Evolutionary conservation across 2,888 invertebrate species (phyloP).

Genomic region (Drosophila setosimentum): DNA sequence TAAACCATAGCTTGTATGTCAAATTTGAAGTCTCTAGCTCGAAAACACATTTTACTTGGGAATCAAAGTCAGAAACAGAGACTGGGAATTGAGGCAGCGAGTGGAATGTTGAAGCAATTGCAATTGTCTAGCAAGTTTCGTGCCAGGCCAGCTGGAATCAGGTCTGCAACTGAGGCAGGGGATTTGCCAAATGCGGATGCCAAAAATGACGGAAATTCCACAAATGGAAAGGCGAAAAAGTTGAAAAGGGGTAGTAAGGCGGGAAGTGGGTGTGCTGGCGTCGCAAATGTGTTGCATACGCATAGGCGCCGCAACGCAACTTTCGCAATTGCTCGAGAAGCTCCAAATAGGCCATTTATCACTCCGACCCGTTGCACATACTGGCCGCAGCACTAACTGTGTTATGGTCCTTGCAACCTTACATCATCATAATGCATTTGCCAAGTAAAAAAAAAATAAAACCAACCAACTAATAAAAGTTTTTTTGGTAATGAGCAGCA

Average conservation of each 20-base stretch:
- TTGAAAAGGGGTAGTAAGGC: background rate
- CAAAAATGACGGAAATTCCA: slow-evolving; percentile 26
- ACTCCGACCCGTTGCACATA: slow-evolving; percentile 16
- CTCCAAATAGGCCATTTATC: slow-evolving; percentile 36
- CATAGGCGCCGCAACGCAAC: slow-evolving; percentile 56
- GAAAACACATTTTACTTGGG: slow-evolving; percentile 17
- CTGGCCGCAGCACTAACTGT: background rate
- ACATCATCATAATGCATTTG: slow-evolving; percentile 61
- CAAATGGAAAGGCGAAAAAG: slow-evolving; percentile 27
- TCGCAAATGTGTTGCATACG: slow-evolving; percentile 55
- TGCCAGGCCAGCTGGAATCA: slow-evolving; percentile 40
- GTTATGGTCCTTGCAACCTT: slow-evolving; percentile 38
- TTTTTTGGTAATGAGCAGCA: slow-evolving; percentile 53
- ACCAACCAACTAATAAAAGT: slow-evolving; percentile 2
- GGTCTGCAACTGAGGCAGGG: slow-evolving; percentile 14
- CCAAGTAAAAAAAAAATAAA: slow-evolving; percentile 5
- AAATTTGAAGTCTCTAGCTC: background rate
- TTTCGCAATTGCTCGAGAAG: slow-evolving; percentile 46
- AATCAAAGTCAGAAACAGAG: slow-evolving; percentile 46
- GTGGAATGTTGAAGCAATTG: slow-evolving; percentile 35
- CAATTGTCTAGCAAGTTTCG: slow-evolving; percentile 56
- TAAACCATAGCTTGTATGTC: background rate
- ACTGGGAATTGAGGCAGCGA: background rate
- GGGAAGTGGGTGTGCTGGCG: background rate
- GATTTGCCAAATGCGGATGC: slow-evolving; percentile 17